These are phyloP conservation scores for Dipodomys stephensi DNA, from an alignment of 2,113 vertebrate genomes.

Conservation along the genomic window DNA sequence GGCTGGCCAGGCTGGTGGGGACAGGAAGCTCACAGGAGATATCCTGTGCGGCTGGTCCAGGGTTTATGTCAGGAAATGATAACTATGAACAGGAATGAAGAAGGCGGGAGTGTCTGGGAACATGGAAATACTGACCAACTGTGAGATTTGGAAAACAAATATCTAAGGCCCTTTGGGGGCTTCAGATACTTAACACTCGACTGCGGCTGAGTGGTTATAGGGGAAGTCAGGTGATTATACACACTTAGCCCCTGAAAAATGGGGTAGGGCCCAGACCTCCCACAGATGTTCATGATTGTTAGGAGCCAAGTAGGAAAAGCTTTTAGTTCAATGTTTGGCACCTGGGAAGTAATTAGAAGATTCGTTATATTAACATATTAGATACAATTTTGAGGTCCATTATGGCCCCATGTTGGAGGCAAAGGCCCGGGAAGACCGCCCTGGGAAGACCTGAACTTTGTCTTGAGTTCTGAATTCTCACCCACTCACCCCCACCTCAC, in stretches of 20 bases:
- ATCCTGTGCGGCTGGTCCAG: background rate
- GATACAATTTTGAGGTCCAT: slow-evolving; percentile 24
- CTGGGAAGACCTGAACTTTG: background rate
- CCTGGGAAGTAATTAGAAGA: background rate
- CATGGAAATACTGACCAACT: background rate
- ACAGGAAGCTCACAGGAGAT: too few species aligned
- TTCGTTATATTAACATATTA: background rate
- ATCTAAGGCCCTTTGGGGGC: background rate
- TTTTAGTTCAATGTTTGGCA: background rate
- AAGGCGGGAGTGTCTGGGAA: background rate
- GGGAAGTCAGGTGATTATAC: background rate
- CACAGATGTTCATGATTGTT: background rate
- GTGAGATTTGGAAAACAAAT: background rate
- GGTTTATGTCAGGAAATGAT: background rate
- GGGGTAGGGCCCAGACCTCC: background rate
- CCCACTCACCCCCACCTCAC: background rate
- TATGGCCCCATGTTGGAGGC: background rate
- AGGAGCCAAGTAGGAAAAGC: background rate
- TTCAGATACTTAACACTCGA: background rate
- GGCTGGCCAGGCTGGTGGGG: background rate
- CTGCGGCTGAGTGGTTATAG: background rate
- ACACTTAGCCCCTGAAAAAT: background rate
- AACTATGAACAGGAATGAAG: background rate
- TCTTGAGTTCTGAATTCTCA: background rate
- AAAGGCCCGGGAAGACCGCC: background rate